These are phyloP conservation scores for Limnephilus marmoratus DNA, from an alignment of 2,888 invertebrate species.

Conservation along the genomic window DNA sequence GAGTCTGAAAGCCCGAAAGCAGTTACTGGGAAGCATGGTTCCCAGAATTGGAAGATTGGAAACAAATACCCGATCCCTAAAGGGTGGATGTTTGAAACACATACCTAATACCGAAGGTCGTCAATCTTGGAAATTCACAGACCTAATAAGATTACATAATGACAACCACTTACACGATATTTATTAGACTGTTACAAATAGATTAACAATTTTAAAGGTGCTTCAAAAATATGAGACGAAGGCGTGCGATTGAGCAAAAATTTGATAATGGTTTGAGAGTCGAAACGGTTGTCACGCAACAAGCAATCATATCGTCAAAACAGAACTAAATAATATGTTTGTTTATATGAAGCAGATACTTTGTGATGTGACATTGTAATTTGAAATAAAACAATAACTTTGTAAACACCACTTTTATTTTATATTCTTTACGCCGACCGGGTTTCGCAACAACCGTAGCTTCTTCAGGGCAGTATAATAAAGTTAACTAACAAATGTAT, in stretches of 20 bases:
- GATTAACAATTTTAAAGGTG: neutral
- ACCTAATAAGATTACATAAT: neutral
- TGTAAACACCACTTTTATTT: no score
- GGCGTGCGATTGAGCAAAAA: neutral
- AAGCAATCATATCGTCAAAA: neutral
- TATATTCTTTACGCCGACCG: no score
- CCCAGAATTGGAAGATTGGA: conserved; percentile 14
- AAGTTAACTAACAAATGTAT: no score
- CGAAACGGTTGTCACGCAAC: neutral
- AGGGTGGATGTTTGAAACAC: conserved; percentile 44
- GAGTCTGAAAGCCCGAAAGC: conserved; percentile 39
- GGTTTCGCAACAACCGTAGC: no score
- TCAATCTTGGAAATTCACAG: neutral
- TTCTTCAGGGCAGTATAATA: no score
- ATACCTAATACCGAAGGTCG: neutral
- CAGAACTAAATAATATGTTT: no score
- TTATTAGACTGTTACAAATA: neutral
- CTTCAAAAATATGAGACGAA: neutral
- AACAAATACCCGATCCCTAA: conserved; percentile 42
- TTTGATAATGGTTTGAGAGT: neutral
- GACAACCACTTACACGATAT: neutral
- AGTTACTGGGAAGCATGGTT: conserved; percentile 27
- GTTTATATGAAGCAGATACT: no score
- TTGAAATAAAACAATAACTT: no score
- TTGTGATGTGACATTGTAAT: no score